These are phyloP conservation scores for Albula goreensis DNA, from an alignment of 2,113 vertebrate species.

Conservation along the genomic window DNA sequence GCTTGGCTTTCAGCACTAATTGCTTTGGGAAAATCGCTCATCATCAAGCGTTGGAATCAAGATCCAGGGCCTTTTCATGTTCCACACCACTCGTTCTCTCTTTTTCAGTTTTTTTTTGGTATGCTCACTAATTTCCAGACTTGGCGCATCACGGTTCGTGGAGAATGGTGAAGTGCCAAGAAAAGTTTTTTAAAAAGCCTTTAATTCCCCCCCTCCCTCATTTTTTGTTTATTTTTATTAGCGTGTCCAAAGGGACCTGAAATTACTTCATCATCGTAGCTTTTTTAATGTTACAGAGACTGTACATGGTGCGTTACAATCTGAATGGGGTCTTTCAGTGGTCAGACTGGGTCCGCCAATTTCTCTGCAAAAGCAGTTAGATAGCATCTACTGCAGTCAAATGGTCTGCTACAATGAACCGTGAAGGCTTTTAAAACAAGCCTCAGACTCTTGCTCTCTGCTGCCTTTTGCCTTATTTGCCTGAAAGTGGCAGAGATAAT, in stretches of 20 bases:
- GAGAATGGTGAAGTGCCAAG: constrained; percentile 47
- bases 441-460: neutral
- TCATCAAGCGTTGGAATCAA: constrained; percentile 54
- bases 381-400: constrained; percentile 56
- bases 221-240: constrained; percentile 52
- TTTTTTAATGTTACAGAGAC: constrained; percentile 40
- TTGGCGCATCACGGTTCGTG: constrained; percentile 50
- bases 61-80: constrained; percentile 52
- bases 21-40: constrained; percentile 57
- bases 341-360: constrained; percentile 51
- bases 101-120: constrained; percentile 11
- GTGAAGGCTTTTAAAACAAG: constrained; percentile 43
- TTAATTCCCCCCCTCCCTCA: constrained; percentile 14
- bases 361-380: constrained; percentile 44
- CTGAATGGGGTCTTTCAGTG: constrained; percentile 58
- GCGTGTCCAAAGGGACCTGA: constrained; percentile 51
- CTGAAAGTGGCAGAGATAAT: constrained; percentile 50
- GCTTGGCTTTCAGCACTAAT: constrained; percentile 52
- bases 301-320: constrained; percentile 49
- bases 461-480: constrained; percentile 35
- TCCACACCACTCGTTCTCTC: neutral
- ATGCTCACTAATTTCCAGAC: constrained; percentile 48
- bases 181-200: constrained; percentile 31
- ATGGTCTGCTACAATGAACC: constrained; percentile 54
- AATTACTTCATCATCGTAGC: constrained; percentile 54